Evolutionary conservation across 2,888 invertebrate species (phyloP).

Genomic region (Caprella mutica): DNA sequence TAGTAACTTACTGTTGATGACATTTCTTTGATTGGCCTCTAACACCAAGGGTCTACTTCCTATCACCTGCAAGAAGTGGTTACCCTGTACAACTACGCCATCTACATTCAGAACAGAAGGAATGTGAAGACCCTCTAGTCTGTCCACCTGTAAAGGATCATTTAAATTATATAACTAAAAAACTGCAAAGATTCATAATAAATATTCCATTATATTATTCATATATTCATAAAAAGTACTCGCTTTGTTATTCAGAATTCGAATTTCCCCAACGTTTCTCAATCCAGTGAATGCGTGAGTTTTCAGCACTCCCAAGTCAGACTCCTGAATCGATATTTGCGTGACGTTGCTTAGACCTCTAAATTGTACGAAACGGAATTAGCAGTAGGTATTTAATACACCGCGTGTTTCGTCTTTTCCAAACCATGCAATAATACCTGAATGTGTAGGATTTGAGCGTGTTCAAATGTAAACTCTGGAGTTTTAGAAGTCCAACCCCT

Average conservation of each 20-base stretch:
- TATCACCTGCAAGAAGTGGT: conserved; percentile 29
- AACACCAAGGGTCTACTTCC: conserved; percentile 17
- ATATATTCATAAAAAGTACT: too few species aligned
- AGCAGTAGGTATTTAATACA: too few species aligned
- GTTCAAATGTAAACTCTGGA: conserved; percentile 29
- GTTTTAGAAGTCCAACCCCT: conserved; percentile 24
- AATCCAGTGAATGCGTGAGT: conserved; percentile 23
- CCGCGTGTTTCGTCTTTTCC: too few species aligned
- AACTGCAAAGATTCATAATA: too few species aligned
- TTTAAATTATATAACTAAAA: too few species aligned
- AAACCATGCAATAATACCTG: conserved; percentile 12
- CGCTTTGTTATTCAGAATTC: conserved; percentile 30
- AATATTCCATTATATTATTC: too few species aligned
- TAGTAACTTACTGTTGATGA: conserved; percentile 18
- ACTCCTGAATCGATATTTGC: conserved; percentile 32
- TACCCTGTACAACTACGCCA: conserved; percentile 25
- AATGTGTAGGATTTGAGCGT: conserved; percentile 27
- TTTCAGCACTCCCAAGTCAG: conserved; percentile 22
- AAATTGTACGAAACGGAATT: neutral
- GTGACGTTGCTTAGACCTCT: conserved; percentile 31
- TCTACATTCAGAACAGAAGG: conserved; percentile 25
- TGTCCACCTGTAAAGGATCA: conserved; percentile 24
- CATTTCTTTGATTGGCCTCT: conserved; percentile 22
- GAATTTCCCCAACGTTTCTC: conserved; percentile 27
- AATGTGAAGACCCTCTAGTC: conserved; percentile 22